These are phyloP conservation scores for Trachelus iudaicus DNA, from an alignment of 2,888 invertebrate species.

Conservation along the genomic window DNA sequence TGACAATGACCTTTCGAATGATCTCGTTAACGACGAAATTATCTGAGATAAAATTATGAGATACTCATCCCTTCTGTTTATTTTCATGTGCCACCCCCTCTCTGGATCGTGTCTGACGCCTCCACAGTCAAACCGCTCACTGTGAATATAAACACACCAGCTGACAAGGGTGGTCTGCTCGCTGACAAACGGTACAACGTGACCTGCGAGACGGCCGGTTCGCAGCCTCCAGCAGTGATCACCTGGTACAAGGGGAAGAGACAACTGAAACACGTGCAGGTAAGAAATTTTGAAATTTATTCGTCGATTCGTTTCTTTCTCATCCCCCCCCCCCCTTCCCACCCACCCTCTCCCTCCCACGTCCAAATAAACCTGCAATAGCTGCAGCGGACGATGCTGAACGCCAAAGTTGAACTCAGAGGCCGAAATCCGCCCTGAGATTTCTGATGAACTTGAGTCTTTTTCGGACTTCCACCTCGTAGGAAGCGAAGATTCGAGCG, in stretches of 20 bases:
- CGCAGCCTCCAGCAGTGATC: constrained; percentile 86
- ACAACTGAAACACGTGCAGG: constrained; percentile 83
- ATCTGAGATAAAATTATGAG: background rate
- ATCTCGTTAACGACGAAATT: background rate
- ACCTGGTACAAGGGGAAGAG: constrained; percentile 92
- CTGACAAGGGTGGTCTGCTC: constrained; percentile 71
- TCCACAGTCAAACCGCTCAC: constrained; percentile 83
- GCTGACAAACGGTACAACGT: constrained; percentile 88
- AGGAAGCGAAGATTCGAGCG: background rate
- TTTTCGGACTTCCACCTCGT: background rate
- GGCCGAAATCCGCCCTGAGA: background rate
- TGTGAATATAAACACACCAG: constrained; percentile 78
- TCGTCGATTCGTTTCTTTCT: background rate
- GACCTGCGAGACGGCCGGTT: constrained; percentile 85
- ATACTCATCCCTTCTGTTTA: background rate
- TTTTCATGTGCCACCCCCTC: background rate
- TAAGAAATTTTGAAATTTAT: constrained; percentile 58
- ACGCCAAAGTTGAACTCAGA: background rate
- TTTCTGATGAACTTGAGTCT: background rate
- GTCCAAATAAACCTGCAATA: too few relatives aligned
- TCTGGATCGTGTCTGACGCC: constrained; percentile 15
- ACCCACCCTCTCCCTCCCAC: too few relatives aligned
- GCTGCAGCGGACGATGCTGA: background rate
- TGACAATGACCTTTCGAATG: background rate
- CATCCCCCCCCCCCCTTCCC: background rate